Conservation (phyloP, 2,888 invertebrate species). For the Thereva unica region DNA sequence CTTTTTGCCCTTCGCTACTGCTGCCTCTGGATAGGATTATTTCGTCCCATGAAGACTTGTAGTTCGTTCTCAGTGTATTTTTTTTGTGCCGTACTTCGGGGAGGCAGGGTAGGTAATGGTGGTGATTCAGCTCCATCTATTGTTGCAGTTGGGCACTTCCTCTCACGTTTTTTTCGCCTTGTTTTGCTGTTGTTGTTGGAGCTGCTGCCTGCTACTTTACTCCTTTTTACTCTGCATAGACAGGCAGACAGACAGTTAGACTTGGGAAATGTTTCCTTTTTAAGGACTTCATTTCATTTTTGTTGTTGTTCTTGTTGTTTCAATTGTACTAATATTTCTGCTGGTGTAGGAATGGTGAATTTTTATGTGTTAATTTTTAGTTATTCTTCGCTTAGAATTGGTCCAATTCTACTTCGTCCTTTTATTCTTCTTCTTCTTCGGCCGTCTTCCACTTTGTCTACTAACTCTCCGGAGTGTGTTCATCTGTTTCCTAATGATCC, state of each 20-base stretch:
- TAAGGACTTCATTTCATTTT: too few relatives aligned
- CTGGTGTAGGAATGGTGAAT: constrained; percentile 10
- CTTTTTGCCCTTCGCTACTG: constrained; percentile 11
- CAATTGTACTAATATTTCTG: background rate
- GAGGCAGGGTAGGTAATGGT: background rate
- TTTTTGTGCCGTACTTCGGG: constrained; percentile 2
- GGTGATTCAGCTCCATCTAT: constrained; percentile 1
- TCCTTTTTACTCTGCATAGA: too few relatives aligned
- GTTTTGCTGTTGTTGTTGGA: background rate
- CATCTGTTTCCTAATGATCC: too few relatives aligned
- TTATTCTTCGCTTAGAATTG: too few relatives aligned
- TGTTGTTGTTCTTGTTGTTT: too few relatives aligned
- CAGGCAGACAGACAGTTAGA: too few relatives aligned
- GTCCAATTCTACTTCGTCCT: too few relatives aligned
- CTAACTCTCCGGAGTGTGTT: too few relatives aligned
- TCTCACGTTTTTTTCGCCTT: background rate
- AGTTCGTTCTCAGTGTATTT: background rate
- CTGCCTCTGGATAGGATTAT: constrained; percentile 2
- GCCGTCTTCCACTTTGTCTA: too few relatives aligned
- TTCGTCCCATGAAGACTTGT: background rate
- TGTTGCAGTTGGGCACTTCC: constrained; percentile 20
- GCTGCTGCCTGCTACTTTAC: too few relatives aligned
- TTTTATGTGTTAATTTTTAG: constrained; percentile 29
- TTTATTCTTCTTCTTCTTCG: too few relatives aligned
- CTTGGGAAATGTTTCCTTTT: too few relatives aligned